Percentiles rank a stretch among this genome's conserved stretches.
These are phyloP conservation scores for Drosophila novamexicana DNA, from an alignment of 1,140 invertebrate genomes.

Conservation along the genomic window DNA sequence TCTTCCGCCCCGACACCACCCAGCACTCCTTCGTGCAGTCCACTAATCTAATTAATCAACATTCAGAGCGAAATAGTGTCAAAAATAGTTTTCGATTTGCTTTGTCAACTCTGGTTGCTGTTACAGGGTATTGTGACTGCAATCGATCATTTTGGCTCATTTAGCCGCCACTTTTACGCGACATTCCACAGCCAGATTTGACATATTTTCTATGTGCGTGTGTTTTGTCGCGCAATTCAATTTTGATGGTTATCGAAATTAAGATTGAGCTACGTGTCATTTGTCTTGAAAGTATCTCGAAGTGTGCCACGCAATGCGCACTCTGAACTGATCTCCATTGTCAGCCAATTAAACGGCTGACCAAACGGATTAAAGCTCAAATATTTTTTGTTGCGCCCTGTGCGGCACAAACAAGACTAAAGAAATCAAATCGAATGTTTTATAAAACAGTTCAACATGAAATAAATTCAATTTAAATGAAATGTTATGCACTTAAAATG, in stretches of 20 bases:
- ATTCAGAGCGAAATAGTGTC: slow-evolving; percentile 68
- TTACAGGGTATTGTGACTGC: slow-evolving; percentile 32
- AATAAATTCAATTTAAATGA: not conserved
- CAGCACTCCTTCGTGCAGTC: not conserved
- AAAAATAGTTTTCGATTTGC: slow-evolving; percentile 47
- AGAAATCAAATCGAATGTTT: not conserved
- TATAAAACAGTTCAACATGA: not conserved
- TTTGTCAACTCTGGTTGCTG: slow-evolving; percentile 48
- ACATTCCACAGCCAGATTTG: slow-evolving; percentile 62
- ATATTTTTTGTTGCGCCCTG: slow-evolving; percentile 14
- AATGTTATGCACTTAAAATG: not conserved
- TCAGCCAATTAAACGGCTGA: slow-evolving; percentile 73
- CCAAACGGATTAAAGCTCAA: slow-evolving; percentile 53
- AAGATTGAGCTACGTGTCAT: slow-evolving; percentile 43
- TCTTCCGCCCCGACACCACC: not conserved
- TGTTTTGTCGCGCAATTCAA: slow-evolving; percentile 27
- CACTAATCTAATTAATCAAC: slow-evolving; percentile 76
- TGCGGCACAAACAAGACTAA: not conserved
- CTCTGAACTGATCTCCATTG: slow-evolving; percentile 36
- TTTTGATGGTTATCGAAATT: slow-evolving; percentile 20
- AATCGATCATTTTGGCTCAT: slow-evolving; percentile 66
- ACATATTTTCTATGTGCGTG: slow-evolving; percentile 44
- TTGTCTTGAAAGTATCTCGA: slow-evolving; percentile 32
- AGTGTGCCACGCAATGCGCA: slow-evolving; percentile 19
- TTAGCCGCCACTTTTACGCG: slow-evolving; percentile 71